phyloP scores from a whole-genome alignment of 2,888 invertebrate species.

The Geotrupes spiniger region DNA sequence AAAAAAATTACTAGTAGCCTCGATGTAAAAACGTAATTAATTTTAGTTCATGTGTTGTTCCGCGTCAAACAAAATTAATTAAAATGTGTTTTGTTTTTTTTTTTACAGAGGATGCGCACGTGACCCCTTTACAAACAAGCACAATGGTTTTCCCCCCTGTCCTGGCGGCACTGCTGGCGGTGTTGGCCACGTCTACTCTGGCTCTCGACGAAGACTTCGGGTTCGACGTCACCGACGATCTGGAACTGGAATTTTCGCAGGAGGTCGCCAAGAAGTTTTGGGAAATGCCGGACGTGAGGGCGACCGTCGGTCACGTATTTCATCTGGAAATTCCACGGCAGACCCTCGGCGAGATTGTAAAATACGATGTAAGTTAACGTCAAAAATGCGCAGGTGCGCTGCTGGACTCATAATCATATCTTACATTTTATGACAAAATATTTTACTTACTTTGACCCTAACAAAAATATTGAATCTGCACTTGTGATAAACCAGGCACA shows the following conservation, averaged over 20 bases:
- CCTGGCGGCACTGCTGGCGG: slow-evolving; percentile 34
- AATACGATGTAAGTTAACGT: slow-evolving; percentile 62
- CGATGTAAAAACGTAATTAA: too few species aligned
- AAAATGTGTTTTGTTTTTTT: slow-evolving; percentile 8
- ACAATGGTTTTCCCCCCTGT: slow-evolving; percentile 28
- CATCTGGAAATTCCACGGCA: slow-evolving; percentile 69
- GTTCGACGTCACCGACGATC: slow-evolving; percentile 46
- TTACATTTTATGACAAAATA: too few species aligned
- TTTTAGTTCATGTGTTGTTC: too few species aligned
- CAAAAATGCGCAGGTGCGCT: too few species aligned
- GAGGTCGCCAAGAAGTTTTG: slow-evolving; percentile 27
- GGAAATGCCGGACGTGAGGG: slow-evolving; percentile 55
- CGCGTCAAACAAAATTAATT: too few species aligned
- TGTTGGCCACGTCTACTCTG: slow-evolving; percentile 25
- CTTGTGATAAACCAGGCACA: too few species aligned
- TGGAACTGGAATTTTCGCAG: slow-evolving; percentile 37
- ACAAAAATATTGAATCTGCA: too few species aligned
- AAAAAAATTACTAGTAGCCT: too few species aligned
- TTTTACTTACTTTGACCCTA: too few species aligned
- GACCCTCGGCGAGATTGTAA: slow-evolving; percentile 60
- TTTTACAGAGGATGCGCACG: slow-evolving; percentile 33
- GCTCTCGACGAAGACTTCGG: slow-evolving; percentile 47
- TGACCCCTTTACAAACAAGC: slow-evolving; percentile 26
- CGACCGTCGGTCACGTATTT: slow-evolving; percentile 70
- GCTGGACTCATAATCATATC: too few species aligned